These are phyloP conservation scores for Tachina grossa DNA, from an alignment of 2,888 invertebrate genomes.

Conservation along the genomic window DNA sequence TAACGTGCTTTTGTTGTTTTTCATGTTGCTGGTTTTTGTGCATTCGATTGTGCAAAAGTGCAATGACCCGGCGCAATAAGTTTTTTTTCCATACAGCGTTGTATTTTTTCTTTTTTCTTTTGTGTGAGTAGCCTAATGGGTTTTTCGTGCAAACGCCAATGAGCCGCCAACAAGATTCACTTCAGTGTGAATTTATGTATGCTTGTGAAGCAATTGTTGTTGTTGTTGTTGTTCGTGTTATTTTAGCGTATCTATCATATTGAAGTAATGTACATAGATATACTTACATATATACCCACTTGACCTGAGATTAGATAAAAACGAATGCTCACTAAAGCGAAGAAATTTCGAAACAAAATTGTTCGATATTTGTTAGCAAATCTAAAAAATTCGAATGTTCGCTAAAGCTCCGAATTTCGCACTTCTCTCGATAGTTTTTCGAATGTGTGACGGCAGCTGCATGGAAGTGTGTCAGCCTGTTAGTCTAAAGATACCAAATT, in stretches of 20 bases:
- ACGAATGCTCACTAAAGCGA: too few relatives aligned
- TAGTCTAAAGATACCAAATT: too few relatives aligned
- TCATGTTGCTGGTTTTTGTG: conserved; percentile 36
- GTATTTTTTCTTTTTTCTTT: conserved; percentile 32
- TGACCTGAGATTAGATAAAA: too few relatives aligned
- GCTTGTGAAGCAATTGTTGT: conserved; percentile 29
- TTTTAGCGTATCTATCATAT: conserved; percentile 4
- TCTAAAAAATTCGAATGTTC: too few relatives aligned
- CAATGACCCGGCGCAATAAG: conserved; percentile 70
- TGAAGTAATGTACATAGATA: not conserved
- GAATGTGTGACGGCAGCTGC: too few relatives aligned
- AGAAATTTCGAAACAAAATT: too few relatives aligned
- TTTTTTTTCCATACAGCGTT: conserved; percentile 47
- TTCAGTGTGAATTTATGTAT: conserved; percentile 28
- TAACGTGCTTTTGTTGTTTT: conserved; percentile 20
- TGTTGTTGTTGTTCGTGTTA: conserved; percentile 24
- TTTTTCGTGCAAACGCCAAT: conserved; percentile 40
- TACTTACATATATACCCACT: not conserved
- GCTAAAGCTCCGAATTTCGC: too few relatives aligned
- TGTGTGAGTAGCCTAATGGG: not conserved
- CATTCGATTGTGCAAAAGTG: conserved; percentile 70
- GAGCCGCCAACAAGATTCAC: conserved; percentile 45
- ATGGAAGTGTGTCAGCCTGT: too few relatives aligned
- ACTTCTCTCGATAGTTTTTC: too few relatives aligned
- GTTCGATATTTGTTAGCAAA: too few relatives aligned